phyloP scores from a whole-genome alignment of 2,888 invertebrate species.

The Lagria hirta region DNA sequence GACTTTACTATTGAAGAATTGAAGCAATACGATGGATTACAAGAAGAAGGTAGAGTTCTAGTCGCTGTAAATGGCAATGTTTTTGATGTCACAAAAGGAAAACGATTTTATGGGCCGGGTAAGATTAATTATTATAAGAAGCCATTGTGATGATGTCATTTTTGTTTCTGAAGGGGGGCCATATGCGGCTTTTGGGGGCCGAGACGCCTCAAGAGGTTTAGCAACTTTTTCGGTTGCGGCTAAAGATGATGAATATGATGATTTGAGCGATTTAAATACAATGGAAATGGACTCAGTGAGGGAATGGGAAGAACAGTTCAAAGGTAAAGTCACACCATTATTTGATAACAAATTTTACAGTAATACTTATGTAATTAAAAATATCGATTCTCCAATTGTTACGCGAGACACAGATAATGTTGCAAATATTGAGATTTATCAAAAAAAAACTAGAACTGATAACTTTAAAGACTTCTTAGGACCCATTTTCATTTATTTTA shows the following conservation, averaged over 20 bases:
- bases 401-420: too few relatives aligned
- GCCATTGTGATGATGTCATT: conserved; percentile 26
- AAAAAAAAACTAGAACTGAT: too few relatives aligned
- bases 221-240: conserved; percentile 88
- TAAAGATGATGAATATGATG: conserved; percentile 81
- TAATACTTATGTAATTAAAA: too few relatives aligned
- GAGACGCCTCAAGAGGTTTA: conserved; percentile 92
- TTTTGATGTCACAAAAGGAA: conserved; percentile 91
- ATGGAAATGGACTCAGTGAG: conserved; percentile 93
- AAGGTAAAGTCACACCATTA: conserved; percentile 62
- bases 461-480: too few relatives aligned
- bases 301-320: conserved; percentile 98
- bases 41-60: conserved; percentile 82
- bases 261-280: conserved; percentile 88
- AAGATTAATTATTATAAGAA: conserved; percentile 42
- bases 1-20: conserved; percentile 91
- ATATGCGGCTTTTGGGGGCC: conserved; percentile 91
- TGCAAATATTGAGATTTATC: too few relatives aligned
- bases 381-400: too few relatives aligned
- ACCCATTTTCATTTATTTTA: too few relatives aligned
- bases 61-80: conserved; percentile 94
- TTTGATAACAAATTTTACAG: neutral
- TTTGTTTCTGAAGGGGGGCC: conserved; percentile 72
- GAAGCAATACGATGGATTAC: conserved; percentile 81
- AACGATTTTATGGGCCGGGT: conserved; percentile 94